Percentiles rank a stretch among this genome's conserved stretches.
These are phyloP conservation scores for Zonitis immaculata DNA, from an alignment of 2,888 invertebrate genomes.

Conservation along the genomic window DNA sequence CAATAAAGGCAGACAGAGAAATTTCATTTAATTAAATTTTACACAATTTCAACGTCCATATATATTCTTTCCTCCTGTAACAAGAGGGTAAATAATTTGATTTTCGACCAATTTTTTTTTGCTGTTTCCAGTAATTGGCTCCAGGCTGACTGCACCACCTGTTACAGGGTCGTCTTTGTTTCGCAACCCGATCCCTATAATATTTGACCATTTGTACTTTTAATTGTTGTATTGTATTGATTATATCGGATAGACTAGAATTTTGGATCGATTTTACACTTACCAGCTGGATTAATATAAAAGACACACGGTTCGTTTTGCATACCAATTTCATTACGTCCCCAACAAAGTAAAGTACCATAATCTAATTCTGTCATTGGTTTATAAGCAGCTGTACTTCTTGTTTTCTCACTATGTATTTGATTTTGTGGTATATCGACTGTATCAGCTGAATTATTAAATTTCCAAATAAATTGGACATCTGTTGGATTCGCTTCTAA, in stretches of 20 bases:
- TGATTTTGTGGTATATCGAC: slow-evolving; percentile 63
- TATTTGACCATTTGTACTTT: too few relatives aligned
- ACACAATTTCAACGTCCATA: slow-evolving; percentile 5
- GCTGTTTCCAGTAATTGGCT: neutral
- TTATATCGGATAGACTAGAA: too few relatives aligned
- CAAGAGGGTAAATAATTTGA: neutral
- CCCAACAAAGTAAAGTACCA: slow-evolving; percentile 71
- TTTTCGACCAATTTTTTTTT: neutral
- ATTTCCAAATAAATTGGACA: slow-evolving; percentile 67
- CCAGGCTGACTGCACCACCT: neutral
- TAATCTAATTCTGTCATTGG: slow-evolving; percentile 72
- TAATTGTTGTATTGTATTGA: too few relatives aligned
- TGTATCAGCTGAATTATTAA: slow-evolving; percentile 69
- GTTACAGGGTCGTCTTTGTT: neutral
- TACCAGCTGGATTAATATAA: slow-evolving; percentile 70
- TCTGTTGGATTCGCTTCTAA: slow-evolving; percentile 70
- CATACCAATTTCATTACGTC: slow-evolving; percentile 65
- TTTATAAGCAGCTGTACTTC: slow-evolving; percentile 64
- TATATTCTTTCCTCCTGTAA: neutral
- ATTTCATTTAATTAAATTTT: slow-evolving; percentile 3
- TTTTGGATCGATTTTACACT: slow-evolving; percentile 27
- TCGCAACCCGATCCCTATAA: too few relatives aligned
- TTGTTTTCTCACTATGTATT: slow-evolving; percentile 57
- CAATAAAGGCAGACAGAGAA: neutral
- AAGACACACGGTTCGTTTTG: slow-evolving; percentile 71